Conservation (phyloP, 2,797 vertebrate genomes). For the Channa striata region DNA sequence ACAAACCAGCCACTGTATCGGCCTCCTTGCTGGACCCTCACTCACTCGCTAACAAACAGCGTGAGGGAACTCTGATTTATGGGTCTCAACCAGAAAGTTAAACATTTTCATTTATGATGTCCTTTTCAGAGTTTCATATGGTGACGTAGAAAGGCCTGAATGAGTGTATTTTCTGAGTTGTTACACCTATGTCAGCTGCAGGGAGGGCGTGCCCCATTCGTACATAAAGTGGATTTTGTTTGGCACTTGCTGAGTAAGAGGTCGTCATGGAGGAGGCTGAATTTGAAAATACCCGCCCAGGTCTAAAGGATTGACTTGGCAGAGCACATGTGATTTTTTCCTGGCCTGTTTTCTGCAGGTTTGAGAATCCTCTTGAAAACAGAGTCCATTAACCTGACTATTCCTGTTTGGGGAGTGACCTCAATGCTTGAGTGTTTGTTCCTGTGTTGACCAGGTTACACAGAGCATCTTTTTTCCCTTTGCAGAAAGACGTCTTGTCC, state of each 20-base stretch:
- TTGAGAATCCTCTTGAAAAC: slow-evolving; percentile 56
- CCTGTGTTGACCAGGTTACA: slow-evolving; percentile 65
- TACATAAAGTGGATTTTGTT: slow-evolving; percentile 68
- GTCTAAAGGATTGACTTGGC: slow-evolving; percentile 68
- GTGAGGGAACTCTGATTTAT: slow-evolving; percentile 1
- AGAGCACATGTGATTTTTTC: slow-evolving; percentile 19
- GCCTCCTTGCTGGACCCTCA: slow-evolving; percentile 48
- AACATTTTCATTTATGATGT: slow-evolving; percentile 1
- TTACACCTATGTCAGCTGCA: slow-evolving; percentile 4
- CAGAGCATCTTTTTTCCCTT: slow-evolving; percentile 68
- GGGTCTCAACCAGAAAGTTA: not conserved
- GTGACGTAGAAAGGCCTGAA: slow-evolving; percentile 15
- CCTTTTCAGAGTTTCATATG: slow-evolving; percentile 9
- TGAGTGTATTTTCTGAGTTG: slow-evolving; percentile 33
- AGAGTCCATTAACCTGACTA: slow-evolving; percentile 65
- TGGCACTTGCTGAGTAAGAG: slow-evolving; percentile 32
- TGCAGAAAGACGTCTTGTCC: slow-evolving; percentile 69
- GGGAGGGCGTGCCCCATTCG: slow-evolving; percentile 44
- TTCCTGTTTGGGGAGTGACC: slow-evolving; percentile 70
- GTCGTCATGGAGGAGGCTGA: slow-evolving; percentile 40
- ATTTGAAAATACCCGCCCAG: slow-evolving; percentile 74
- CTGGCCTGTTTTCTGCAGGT: slow-evolving; percentile 52
- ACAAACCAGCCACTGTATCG: slow-evolving; percentile 73
- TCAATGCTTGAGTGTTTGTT: slow-evolving; percentile 75
- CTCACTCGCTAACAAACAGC: slow-evolving; percentile 19